A percentile compares a stretch with the other conserved stretches of the same genome.
Conservation (phyloP, 2,888 invertebrate genomes). For the Ligdia adustata region DNA sequence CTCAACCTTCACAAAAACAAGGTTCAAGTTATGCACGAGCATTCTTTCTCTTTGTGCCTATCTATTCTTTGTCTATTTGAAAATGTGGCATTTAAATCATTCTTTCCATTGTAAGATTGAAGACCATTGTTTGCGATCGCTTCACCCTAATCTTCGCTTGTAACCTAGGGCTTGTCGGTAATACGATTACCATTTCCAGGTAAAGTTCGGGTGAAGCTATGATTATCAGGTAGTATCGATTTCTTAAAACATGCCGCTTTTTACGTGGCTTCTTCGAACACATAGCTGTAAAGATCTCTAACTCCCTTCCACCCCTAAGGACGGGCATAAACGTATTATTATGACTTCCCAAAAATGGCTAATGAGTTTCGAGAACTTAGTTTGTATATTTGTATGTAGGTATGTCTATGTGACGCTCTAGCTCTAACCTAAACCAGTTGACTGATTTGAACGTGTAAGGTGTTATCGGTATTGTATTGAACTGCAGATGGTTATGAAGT, state of each 20-base stretch:
- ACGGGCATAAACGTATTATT: neutral
- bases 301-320: neutral
- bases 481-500: too few relatives aligned
- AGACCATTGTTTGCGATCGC: conserved; percentile 9
- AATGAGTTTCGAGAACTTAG: too few relatives aligned
- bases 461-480: too few relatives aligned
- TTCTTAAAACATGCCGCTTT: neutral
- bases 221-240: conserved; percentile 4
- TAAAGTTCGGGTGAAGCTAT: neutral
- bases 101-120: conserved; percentile 15
- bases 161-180: neutral
- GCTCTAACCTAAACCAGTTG: too few relatives aligned
- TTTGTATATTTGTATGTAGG: too few relatives aligned
- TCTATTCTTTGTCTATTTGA: neutral
- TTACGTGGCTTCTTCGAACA: neutral
- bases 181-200: conserved; percentile 7
- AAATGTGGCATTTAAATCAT: conserved; percentile 18
- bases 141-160: neutral
- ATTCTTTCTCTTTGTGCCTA: conserved; percentile 45
- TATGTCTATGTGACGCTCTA: too few relatives aligned
- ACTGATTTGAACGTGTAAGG: too few relatives aligned
- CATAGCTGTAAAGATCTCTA: neutral
- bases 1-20: conserved; percentile 43
- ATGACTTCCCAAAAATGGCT: too few relatives aligned
- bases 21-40: conserved; percentile 52